Base-by-base conservation (phyloP, 1,140 invertebrate genomes). In the Aphaenogaster floridana region DNA sequence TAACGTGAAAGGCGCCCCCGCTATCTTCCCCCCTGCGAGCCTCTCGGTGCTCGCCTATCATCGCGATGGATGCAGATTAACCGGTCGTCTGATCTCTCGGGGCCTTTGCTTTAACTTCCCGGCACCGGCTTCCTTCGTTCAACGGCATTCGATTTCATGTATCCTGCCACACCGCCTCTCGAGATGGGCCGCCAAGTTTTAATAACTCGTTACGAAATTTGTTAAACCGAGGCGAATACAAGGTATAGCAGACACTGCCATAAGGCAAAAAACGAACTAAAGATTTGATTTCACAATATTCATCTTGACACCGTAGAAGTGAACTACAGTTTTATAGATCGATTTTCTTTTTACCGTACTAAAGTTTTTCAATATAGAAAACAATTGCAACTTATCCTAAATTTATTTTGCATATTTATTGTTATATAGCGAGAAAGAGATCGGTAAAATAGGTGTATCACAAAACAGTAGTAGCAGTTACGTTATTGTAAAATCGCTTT, bases 21-120 rank as follows among this genome's bases (percentile, higher is more conserved):
- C 50, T 50, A 42, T 21, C 79, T 61, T 84, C 83, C 81, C 59
- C 80, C 78, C 48, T 54, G 17, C 48, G 77, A 71, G 13, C 21
- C 64, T 15, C 80, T 63, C 42, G 28, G 77, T 64, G 85, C 57
- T 90, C 86, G 80, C 91, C 91, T 92, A 92, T 92, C 89, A 92
- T 92, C 91, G 89, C 87, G 91, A 92, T 91, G 88, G 88, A 92
- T 92, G 92, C 92, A 92, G 91, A 92, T 92, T 91, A 87, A 90
- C 90, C 86, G 87, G 89, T 85, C 89, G 83, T 63, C 80, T 36
- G 71, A 84, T 87, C 54, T 61, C 71, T 77, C 66, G 69, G 48
- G 68, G 80, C 42, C 64, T 54, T 84, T 48, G 57, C 36, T 87
- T 80, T 76, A 85, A 87, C 86, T 76, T 85, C 54, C 69, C 69